Conservation (phyloP, 2,113 vertebrate genomes). For the Tympanuchus pallidicinctus region DNA sequence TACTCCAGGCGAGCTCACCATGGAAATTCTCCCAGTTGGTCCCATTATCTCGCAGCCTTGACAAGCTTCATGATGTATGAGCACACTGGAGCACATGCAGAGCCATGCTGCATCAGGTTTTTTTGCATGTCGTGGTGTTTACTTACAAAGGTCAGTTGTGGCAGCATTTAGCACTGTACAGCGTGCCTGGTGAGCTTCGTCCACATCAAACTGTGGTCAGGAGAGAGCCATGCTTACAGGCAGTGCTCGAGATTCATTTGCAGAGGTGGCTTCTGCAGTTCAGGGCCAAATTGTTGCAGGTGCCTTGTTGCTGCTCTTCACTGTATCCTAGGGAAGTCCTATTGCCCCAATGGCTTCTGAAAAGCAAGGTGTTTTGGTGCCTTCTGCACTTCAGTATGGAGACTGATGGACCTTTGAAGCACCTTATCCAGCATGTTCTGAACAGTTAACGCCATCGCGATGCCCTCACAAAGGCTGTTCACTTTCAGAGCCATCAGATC, state of each 20-base stretch:
- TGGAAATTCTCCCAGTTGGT: slow-evolving; percentile 66
- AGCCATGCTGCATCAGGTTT: background rate
- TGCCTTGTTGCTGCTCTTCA: too few species aligned
- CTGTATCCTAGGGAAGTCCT: too few species aligned
- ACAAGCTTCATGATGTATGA: slow-evolving; percentile 48
- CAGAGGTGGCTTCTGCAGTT: background rate
- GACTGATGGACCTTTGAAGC: background rate
- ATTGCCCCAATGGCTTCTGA: background rate
- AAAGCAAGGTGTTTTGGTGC: background rate
- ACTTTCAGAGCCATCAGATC: background rate
- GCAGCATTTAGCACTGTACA: background rate
- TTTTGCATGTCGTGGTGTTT: background rate
- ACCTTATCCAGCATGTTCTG: background rate
- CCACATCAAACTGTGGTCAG: background rate
- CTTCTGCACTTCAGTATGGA: background rate
- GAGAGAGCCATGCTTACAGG: background rate
- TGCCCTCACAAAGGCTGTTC: background rate
- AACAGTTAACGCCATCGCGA: background rate
- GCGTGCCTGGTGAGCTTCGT: accelerated
- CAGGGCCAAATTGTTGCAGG: background rate
- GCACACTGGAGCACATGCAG: background rate
- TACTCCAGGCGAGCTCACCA: background rate
- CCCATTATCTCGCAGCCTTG: slow-evolving; percentile 57
- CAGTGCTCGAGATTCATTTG: accelerated
- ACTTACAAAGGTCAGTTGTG: background rate